phyloP scores from a whole-genome alignment of 2,797 vertebrate species.

The Cyclopterus lumpus region DNA sequence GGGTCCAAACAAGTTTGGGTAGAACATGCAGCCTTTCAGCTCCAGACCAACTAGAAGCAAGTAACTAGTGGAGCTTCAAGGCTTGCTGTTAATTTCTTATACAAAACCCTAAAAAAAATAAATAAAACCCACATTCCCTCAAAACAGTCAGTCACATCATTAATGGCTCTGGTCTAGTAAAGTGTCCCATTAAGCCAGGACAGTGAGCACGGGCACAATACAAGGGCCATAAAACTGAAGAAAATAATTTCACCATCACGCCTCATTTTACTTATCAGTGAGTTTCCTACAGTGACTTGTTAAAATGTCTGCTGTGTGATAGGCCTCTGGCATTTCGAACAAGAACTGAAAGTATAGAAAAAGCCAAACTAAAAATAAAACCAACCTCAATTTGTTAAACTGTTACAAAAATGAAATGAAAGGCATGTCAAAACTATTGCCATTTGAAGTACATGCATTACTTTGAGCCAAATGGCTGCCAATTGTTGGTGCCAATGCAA shows the following conservation, averaged over 20 bases:
- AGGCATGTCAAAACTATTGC: background rate
- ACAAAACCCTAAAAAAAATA: background rate
- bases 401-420: background rate
- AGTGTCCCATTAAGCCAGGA: background rate
- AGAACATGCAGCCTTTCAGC: background rate
- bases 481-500: background rate
- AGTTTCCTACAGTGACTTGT: background rate
- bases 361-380: background rate
- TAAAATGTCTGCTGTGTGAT: background rate
- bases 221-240: accelerated
- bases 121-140: too few species aligned
- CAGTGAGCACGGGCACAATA: background rate
- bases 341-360: background rate
- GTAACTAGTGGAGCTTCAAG: background rate
- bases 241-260: background rate
- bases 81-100: background rate
- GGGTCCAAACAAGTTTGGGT: background rate
- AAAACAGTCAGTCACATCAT: background rate
- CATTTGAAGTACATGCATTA: background rate
- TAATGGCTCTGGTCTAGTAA: background rate
- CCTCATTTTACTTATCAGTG: too few species aligned
- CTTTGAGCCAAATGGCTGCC: background rate
- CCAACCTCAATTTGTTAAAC: background rate
- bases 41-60: too few species aligned
- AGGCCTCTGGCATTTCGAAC: background rate